Percentiles rank a stretch among this genome's conserved stretches.
Conservation (phyloP, 2,888 invertebrate genomes). For the Desoria tigrina region DNA sequence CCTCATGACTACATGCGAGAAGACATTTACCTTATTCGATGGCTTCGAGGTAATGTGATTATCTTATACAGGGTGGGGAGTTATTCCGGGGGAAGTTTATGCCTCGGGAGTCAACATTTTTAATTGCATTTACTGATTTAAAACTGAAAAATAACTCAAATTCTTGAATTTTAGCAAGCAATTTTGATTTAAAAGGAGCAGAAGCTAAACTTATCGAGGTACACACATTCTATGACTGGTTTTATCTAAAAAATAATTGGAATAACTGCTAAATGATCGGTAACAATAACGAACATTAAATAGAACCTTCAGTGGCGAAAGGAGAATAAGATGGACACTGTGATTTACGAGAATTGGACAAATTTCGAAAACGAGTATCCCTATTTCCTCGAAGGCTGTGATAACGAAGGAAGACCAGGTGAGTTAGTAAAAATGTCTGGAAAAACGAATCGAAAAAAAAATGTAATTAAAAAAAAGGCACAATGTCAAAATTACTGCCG, state of each 20-base stretch:
- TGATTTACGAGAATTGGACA: not conserved
- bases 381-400: slow-evolving; percentile 6
- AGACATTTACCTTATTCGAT: not conserved
- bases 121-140: too few relatives aligned
- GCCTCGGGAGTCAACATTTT: too few relatives aligned
- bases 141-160: not conserved
- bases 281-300: not conserved
- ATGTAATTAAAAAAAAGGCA: too few relatives aligned
- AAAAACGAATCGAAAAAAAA: too few relatives aligned
- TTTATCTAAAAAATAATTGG: not conserved
- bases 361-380: not conserved
- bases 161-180: not conserved
- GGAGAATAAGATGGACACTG: not conserved
- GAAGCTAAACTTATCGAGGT: not conserved
- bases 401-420: slow-evolving; percentile 5
- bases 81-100: too few relatives aligned
- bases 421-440: too few relatives aligned
- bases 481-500: too few relatives aligned
- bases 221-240: not conserved
- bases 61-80: too few relatives aligned
- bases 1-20: slow-evolving; percentile 5
- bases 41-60: not conserved
- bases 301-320: slow-evolving; percentile 6
- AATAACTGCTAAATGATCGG: too few relatives aligned
- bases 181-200: not conserved